Evolutionary conservation across 2,797 vertebrate species (phyloP).

Genomic region (Mormyrops boulengeri): DNA sequence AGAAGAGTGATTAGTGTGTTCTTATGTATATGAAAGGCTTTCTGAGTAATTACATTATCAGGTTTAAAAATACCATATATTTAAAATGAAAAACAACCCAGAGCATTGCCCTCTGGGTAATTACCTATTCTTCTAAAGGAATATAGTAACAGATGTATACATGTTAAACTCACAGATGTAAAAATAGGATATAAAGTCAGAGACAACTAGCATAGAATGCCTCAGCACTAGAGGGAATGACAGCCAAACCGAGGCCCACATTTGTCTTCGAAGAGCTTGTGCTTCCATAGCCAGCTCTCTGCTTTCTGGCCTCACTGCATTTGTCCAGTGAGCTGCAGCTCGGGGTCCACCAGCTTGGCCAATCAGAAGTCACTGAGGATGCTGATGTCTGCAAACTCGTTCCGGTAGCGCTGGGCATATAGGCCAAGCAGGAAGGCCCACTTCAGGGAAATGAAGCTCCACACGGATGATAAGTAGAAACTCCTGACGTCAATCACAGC

Average conservation of each 20-base stretch:
- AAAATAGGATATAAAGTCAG: neutral
- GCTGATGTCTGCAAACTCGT: constrained; percentile 88
- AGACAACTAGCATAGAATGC: neutral
- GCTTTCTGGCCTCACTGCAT: neutral
- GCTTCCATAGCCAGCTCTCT: neutral
- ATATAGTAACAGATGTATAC: neutral
- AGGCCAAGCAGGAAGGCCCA: constrained; percentile 82
- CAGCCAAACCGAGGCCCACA: neutral
- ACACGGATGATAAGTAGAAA: constrained; percentile 80
- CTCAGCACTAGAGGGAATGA: neutral
- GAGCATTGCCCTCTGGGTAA: neutral
- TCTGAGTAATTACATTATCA: neutral
- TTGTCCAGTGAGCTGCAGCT: neutral
- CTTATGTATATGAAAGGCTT: neutral
- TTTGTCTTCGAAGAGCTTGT: neutral
- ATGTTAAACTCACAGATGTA: neutral
- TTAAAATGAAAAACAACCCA: neutral
- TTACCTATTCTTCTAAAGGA: neutral
- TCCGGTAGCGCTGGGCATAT: constrained; percentile 74
- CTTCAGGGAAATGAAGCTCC: constrained; percentile 87
- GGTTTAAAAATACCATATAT: neutral
- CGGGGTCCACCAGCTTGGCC: no score
- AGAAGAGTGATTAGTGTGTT: neutral
- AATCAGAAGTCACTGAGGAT: constrained; percentile 91
- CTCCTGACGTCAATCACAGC: constrained; percentile 74